These are phyloP conservation scores for Nylanderia fulva DNA, from an alignment of 1,140 invertebrate genomes.

Conservation along the genomic window DNA sequence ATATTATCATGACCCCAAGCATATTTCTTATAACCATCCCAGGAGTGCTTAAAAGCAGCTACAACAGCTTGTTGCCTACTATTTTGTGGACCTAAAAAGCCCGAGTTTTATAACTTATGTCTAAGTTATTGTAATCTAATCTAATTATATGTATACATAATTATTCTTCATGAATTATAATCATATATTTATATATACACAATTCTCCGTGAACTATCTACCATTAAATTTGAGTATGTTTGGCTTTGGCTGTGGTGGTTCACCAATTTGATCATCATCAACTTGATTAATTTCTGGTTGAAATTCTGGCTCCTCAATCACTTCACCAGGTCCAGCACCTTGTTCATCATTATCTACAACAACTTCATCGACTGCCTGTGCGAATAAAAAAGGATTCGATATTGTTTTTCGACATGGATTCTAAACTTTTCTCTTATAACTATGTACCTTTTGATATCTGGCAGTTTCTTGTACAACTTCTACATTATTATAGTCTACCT, in stretches of 20 bases:
- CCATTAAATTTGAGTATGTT: constrained; percentile 82
- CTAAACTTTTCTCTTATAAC: constrained; percentile 4
- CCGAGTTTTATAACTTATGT: background rate
- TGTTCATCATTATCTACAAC: constrained; percentile 77
- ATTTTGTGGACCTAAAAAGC: constrained; percentile 90
- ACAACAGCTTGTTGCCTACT: constrained; percentile 93
- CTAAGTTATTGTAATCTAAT: background rate
- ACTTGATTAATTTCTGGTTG: constrained; percentile 84
- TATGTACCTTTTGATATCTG: constrained; percentile 75
- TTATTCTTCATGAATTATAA: background rate
- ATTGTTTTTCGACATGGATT: constrained; percentile 6
- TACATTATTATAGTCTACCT: constrained; percentile 78
- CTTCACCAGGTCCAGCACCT: constrained; percentile 72
- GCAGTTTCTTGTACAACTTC: constrained; percentile 79
- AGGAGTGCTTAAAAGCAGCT: constrained; percentile 95
- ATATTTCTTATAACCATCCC: constrained; percentile 95
- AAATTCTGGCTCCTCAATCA: constrained; percentile 84
- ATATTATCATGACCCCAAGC: constrained; percentile 98
- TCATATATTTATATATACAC: background rate
- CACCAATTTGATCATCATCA: constrained; percentile 83
- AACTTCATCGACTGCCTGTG: constrained; percentile 75
- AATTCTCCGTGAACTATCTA: constrained; percentile 40
- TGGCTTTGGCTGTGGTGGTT: constrained; percentile 82
- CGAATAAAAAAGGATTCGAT: constrained; percentile 24
- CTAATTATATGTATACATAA: background rate